A percentile compares a stretch with the other conserved stretches of the same genome.
Conservation (phyloP, 1,140 invertebrate genomes). For the Melitaea cinxia region DNA sequence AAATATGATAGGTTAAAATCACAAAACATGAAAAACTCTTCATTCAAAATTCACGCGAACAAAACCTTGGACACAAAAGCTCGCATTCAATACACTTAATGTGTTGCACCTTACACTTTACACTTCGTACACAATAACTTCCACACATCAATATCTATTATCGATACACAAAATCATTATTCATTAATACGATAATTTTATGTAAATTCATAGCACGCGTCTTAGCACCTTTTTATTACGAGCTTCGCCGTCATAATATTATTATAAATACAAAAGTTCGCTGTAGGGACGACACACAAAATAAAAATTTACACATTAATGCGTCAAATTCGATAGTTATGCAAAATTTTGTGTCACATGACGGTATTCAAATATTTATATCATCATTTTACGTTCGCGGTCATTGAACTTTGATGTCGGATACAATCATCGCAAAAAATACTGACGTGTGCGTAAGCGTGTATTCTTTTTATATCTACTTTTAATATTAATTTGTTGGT, state of each 20-base stretch:
- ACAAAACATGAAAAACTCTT: neutral
- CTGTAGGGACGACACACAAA: constrained; percentile 33
- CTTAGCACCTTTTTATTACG: constrained; percentile 31
- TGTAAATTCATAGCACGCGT: constrained; percentile 65
- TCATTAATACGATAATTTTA: constrained; percentile 47
- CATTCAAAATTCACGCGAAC: neutral
- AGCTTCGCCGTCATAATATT: constrained; percentile 25
- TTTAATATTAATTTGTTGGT: constrained; percentile 24
- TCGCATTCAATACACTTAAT: neutral
- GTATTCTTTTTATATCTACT: constrained; percentile 28
- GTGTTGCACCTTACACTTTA: neutral
- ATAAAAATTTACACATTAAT: constrained; percentile 69
- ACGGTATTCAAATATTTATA: constrained; percentile 37
- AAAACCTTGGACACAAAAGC: neutral
- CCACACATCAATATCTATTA: neutral
- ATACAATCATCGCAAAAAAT: constrained; percentile 44
- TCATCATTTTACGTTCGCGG: constrained; percentile 50
- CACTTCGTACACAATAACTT: neutral
- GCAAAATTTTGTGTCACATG: constrained; percentile 65
- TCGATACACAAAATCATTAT: constrained; percentile 4
- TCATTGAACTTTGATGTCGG: constrained; percentile 52
- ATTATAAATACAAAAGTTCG: constrained; percentile 28
- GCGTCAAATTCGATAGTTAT: constrained; percentile 64
- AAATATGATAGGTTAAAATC: too few species aligned
- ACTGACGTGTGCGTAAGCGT: constrained; percentile 36